Conservation (phyloP, 1,140 invertebrate species). For the Carposina sasakii region DNA sequence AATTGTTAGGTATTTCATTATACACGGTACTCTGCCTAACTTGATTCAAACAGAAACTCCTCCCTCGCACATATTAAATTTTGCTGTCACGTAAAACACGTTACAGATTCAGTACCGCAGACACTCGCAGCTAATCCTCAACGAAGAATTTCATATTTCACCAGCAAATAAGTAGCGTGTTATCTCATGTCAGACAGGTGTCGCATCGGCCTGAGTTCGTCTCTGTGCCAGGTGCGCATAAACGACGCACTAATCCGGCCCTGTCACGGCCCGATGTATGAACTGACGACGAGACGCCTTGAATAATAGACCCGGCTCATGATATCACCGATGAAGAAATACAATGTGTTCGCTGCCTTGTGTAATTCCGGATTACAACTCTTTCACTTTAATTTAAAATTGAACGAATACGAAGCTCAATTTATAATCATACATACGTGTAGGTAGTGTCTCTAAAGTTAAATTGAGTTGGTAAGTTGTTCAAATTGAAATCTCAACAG, state of each 20-base stretch:
- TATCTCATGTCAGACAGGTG: constrained; percentile 54
- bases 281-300: constrained; percentile 58
- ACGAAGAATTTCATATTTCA: constrained; percentile 59
- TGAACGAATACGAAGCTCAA: no score
- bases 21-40: no score
- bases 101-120: no score
- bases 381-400: not conserved
- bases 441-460: no score
- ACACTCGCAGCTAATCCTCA: constrained; percentile 38
- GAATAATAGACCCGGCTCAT: constrained; percentile 43
- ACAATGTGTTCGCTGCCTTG: no score
- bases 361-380: not conserved
- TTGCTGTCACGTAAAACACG: no score
- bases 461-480: no score
- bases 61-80: no score
- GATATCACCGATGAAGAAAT: constrained; percentile 12
- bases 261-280: constrained; percentile 33
- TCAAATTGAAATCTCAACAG: no score
- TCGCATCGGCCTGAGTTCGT: constrained; percentile 53
- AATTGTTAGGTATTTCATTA: no score
- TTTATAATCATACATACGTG: no score
- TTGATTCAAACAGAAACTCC: no score
- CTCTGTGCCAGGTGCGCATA: constrained; percentile 45
- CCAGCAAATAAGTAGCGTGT: constrained; percentile 54
- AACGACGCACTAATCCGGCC: constrained; percentile 47